Evolutionary conservation across 2,797 vertebrate species (phyloP), one percentile per base, ranked within the genome.

Genomic region (Tokudaia muenninki): DNA sequence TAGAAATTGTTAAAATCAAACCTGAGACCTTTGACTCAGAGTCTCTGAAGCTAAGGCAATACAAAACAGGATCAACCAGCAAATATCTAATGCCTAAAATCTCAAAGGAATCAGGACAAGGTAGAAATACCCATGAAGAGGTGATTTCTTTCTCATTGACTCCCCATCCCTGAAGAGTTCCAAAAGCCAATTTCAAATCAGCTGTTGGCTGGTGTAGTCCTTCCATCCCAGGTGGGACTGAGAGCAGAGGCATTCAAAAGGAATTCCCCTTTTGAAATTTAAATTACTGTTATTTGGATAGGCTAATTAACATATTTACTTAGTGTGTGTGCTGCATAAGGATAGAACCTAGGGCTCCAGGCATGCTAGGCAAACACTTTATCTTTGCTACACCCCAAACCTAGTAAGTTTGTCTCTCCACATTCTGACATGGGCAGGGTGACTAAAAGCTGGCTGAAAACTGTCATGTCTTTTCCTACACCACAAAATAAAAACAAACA

Each of bases 111-210:
- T 24, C 55, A 94, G 37, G 5, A 14, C 11, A 81, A 24, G 74
- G 70, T 1, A 80, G 79, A 89, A 82, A 89, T 17, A 70, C 9
- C 80, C 0, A 3, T 9, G 19, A 92, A 87, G n/a, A 93, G 8
- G n/a, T 44, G 4, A 94, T 91, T 31, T 63, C 75, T 77, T 97
- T 93, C 61, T 79, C 6, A 77, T 1, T 34, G 37, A 95, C 41
- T n/a, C 47, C 9, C 9, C 21, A 34, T 79, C 61, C 12, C 47
- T 70, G 26, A 95, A 95, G 88, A 94, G 31, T 2, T 70, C 57
- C 12, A 61, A 96, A 96, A 96, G 74, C 47, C 72, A 61, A 75
- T 22, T 87, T 90, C 61, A 90, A 87, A 52, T 21, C 75, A 90
- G 61, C 44, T 67, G 50, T 81, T 80, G 89, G 59, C 12, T 31